Evolutionary conservation across 2,888 invertebrate species (phyloP), one percentile per base, ranked within the genome.

Genomic region (Furcula furcula): DNA sequence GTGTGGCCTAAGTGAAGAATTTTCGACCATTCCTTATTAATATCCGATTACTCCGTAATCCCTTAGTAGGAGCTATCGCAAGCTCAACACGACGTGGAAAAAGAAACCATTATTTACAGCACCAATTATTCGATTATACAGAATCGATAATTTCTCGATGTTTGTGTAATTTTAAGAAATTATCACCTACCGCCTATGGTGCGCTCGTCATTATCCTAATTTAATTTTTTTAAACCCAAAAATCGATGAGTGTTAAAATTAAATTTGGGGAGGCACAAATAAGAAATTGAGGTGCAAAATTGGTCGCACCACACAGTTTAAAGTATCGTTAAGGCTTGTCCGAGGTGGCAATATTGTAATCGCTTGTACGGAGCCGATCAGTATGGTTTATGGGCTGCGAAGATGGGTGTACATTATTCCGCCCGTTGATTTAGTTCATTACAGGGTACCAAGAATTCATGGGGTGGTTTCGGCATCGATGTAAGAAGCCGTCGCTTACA

Each of bases 161-260:
- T 79, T 78, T 78, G 73, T 65, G 65, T 73, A 75, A 73, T 77
- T 74, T 75, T 63, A 45, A 48, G 65, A 74, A 81, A 80, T 79
- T 76, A 81, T 73, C 66, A 67, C 67, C 64, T 27, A 55, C 76
- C 74, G 42, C 63, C 72, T 81, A 79, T 73, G 75, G 78, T 46
- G 55, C 49, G 68, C 53, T 63, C 56, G 70, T 72, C 73, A 79
- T 83, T 73, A 80, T 73, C 74, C 78, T 86, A 82, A 83, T 75
- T 85, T 74, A 73, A 65, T 56, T 61, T 68, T 72, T 74, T 66
- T 74, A 71, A 63, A 65, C 72, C 75, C 76, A 76, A 83, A 82
- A 74, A 71, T 73, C 78, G 80, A 80, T 77, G 81, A 73, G 79
- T 81, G 83, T 76, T 83, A 81, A 56, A 89, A 89, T 89, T 89